phyloP scores from a whole-genome alignment of 2,797 vertebrate species.

The Acanthurus lineatus region DNA sequence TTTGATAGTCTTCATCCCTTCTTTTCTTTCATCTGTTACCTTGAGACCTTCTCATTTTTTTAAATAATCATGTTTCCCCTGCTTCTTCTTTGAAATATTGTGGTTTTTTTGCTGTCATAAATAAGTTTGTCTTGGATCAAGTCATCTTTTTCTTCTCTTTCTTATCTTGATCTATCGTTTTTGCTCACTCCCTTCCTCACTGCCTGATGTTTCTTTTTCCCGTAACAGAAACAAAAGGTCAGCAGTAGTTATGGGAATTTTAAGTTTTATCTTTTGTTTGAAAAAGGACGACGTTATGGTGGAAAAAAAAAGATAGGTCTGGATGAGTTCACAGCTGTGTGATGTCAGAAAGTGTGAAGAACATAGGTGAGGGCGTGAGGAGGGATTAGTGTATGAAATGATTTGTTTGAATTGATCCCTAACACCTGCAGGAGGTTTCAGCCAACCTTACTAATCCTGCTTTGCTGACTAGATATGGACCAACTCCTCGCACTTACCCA shows the following conservation, averaged over 20 bases:
- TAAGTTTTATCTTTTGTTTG: conserved; percentile 50
- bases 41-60: conserved; percentile 42
- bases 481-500: conserved; percentile 39
- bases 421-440: conserved; percentile 76
- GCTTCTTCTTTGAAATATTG: conserved; percentile 50
- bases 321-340: conserved; percentile 54
- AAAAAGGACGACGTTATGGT: conserved; percentile 24
- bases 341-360: conserved; percentile 49
- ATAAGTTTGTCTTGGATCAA: conserved; percentile 52
- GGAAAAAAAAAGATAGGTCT: conserved; percentile 36
- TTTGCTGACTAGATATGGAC: conserved; percentile 67
- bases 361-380: conserved; percentile 49
- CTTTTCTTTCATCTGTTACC: conserved; percentile 39
- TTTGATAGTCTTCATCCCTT: conserved; percentile 35
- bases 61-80: conserved; percentile 34
- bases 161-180: conserved; percentile 59
- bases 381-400: conserved; percentile 63
- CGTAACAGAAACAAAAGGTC: conserved; percentile 68
- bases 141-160: conserved; percentile 41
- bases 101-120: conserved; percentile 9
- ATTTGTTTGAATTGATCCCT: conserved; percentile 79
- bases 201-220: conserved; percentile 50
- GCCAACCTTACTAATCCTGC: conserved; percentile 52
- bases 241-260: conserved; percentile 64
- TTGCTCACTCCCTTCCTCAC: conserved; percentile 47